phyloP scores from a whole-genome alignment of 2,888 invertebrate species.

The Resseliella maxima region DNA sequence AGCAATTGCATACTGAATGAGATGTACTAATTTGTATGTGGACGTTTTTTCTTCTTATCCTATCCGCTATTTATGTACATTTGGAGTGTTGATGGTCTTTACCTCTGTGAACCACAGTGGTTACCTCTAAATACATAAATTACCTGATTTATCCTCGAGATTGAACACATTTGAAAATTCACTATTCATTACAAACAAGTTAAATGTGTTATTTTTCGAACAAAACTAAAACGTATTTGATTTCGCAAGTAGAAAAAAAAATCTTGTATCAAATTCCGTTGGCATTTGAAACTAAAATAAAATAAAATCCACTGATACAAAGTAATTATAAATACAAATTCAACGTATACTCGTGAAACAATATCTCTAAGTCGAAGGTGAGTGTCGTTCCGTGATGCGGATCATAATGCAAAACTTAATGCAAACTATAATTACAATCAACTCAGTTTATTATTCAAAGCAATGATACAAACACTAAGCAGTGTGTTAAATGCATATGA shows the following conservation, averaged over 20 bases:
- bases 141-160: not conserved
- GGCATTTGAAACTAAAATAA: slow-evolving; percentile 25
- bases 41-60: not conserved
- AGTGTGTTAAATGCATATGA: not conserved
- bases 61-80: not conserved
- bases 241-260: not conserved
- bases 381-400: not conserved
- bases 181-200: slow-evolving; percentile 8
- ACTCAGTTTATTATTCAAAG: not conserved
- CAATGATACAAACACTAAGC: not conserved
- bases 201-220: not conserved
- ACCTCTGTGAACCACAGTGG: not conserved
- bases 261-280: slow-evolving; percentile 2
- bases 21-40: slow-evolving; percentile 23
- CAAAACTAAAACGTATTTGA: not conserved
- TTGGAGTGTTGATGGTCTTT: slow-evolving; percentile 30
- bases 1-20: not conserved
- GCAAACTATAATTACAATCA: not conserved
- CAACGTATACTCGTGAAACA: not conserved
- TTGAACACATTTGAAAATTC: slow-evolving; percentile 7
- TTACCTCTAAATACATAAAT: not conserved
- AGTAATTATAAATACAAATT: slow-evolving; percentile 19
- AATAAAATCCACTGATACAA: not conserved
- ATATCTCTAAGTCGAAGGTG: slow-evolving; percentile 1
- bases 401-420: not conserved